A percentile compares a stretch with the other conserved stretches of the same genome.
Conservation (phyloP, 2,888 invertebrate species). For the Malthinus flaveolus region DNA sequence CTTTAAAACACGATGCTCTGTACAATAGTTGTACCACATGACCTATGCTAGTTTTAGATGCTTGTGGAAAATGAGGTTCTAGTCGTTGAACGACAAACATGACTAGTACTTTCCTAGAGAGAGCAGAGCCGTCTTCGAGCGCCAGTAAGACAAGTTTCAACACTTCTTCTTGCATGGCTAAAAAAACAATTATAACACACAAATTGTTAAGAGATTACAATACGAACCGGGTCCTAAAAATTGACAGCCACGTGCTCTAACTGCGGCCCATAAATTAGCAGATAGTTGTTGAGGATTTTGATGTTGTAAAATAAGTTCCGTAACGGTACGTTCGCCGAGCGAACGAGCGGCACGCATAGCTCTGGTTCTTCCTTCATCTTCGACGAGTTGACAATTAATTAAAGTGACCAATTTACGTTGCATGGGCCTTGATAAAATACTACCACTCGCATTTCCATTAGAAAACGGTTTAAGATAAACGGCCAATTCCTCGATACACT, state of each 20-base stretch:
- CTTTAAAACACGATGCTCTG: conserved; percentile 97
- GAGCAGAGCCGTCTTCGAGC: conserved; percentile 91
- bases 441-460: conserved; percentile 57
- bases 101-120: conserved; percentile 92
- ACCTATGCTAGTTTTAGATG: conserved; percentile 98
- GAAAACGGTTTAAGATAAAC: conserved; percentile 83
- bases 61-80: conserved; percentile 93
- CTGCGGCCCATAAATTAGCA: conserved; percentile 96
- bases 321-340: conserved; percentile 92
- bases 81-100: conserved; percentile 98
- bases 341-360: conserved; percentile 85
- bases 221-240: conserved; percentile 81
- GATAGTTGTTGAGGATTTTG: conserved; percentile 95
- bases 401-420: conserved; percentile 92
- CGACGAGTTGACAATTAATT: conserved; percentile 89
- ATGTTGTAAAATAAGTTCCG: conserved; percentile 90
- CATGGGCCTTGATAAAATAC: conserved; percentile 84
- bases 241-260: conserved; percentile 94
- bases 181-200: conserved; percentile 1
- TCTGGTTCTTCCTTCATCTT: conserved; percentile 82
- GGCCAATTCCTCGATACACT: conserved; percentile 86
- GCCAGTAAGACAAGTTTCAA: conserved; percentile 90
- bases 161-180: conserved; percentile 98
- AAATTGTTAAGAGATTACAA: background rate
- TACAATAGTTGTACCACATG: conserved; percentile 98